Evolutionary conservation across 2,113 vertebrate genomes (phyloP).

Genomic region (Corydoras maculifer): DNA sequence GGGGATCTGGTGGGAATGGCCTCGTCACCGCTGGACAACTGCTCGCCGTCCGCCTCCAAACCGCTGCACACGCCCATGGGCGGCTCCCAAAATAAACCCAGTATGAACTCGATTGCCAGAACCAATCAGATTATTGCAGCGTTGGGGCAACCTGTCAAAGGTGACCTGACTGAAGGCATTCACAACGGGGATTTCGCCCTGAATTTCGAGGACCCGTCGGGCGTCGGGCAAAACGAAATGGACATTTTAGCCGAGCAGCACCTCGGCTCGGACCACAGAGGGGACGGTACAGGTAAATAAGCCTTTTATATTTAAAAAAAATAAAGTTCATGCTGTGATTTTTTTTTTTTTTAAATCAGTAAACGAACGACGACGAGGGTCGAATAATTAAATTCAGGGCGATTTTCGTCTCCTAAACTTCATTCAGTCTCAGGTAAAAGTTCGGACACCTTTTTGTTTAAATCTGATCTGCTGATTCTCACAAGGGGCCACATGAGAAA

Average conservation of each 20-base stretch:
- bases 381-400: no score
- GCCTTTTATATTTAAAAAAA: not conserved
- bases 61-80: conserved; percentile 2
- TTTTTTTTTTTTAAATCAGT: no score
- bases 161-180: conserved; percentile 64
- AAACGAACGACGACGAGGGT: no score
- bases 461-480: no score
- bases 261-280: conserved; percentile 55
- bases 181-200: conserved; percentile 59
- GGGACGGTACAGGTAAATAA: conserved; percentile 71
- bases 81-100: conserved; percentile 34
- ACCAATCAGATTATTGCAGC: conserved; percentile 66
- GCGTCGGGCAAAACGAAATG: conserved; percentile 62
- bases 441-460: no score
- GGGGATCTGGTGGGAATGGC: conserved; percentile 58
- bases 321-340: not conserved
- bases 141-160: conserved; percentile 69
- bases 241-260: conserved; percentile 69
- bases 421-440: no score
- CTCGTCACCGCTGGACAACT: conserved; percentile 47
- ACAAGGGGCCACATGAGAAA: no score
- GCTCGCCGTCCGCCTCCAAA: conserved; percentile 24
- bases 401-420: no score
- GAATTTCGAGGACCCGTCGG: conserved; percentile 57
- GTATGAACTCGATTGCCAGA: conserved; percentile 51